Evolutionary conservation across 2,888 invertebrate genomes (phyloP).

Genomic region (Nymphalis polychloros): DNA sequence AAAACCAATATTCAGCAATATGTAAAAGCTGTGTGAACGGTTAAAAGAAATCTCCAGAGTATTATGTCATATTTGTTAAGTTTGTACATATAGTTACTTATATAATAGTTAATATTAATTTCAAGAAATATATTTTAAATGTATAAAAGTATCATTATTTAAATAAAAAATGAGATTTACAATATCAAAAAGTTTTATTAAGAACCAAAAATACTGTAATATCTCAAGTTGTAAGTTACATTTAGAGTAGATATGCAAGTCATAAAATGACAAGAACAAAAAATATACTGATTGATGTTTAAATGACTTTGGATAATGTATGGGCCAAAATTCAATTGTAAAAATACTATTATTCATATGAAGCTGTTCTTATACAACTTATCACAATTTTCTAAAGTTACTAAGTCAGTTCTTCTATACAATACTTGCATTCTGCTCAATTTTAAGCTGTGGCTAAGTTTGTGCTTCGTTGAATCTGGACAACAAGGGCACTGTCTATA

Average conservation of each 20-base stretch:
- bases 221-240: too few relatives aligned
- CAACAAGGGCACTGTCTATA: slow-evolving; percentile 51
- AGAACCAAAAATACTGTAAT: too few relatives aligned
- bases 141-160: not conserved
- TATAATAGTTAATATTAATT: slow-evolving; percentile 17
- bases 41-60: slow-evolving; percentile 44
- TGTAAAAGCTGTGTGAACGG: slow-evolving; percentile 60
- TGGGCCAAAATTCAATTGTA: too few relatives aligned
- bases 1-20: slow-evolving; percentile 59
- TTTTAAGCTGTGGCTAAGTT: slow-evolving; percentile 20
- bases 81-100: slow-evolving; percentile 55
- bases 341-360: too few relatives aligned
- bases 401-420: slow-evolving; percentile 8
- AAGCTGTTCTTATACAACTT: too few relatives aligned
- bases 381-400: slow-evolving; percentile 19
- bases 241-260: too few relatives aligned
- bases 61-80: slow-evolving; percentile 49
- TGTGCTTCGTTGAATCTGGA: slow-evolving; percentile 33
- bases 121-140: slow-evolving; percentile 3
- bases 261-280: too few relatives aligned
- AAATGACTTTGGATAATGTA: too few relatives aligned
- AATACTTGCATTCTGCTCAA: not conserved
- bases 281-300: too few relatives aligned
- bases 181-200: slow-evolving; percentile 16
- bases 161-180: slow-evolving; percentile 1